phyloP scores from a whole-genome alignment of 2,113 vertebrate species.

The Ginglymostoma cirratum region DNA sequence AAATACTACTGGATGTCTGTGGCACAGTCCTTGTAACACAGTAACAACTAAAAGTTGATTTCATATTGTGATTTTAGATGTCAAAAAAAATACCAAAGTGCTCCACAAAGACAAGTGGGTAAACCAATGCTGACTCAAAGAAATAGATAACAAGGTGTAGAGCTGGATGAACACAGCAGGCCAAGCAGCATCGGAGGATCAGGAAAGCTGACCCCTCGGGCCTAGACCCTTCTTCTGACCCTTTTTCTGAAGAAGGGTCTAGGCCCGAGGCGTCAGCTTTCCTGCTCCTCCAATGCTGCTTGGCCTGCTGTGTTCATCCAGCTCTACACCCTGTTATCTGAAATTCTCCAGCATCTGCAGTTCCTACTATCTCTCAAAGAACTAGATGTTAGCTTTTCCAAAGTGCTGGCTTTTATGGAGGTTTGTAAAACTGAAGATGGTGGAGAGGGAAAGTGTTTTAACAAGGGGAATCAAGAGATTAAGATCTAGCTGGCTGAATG shows the following conservation, averaged over 20 bases:
- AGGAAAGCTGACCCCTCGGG: no score
- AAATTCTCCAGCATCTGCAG: no score
- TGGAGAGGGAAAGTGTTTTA: background rate
- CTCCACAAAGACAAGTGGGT: background rate
- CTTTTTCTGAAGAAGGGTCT: no score
- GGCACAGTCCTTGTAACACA: background rate
- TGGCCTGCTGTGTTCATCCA: no score
- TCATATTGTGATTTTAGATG: background rate
- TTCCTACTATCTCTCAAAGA: no score
- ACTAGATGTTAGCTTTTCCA: background rate
- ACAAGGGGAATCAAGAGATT: background rate
- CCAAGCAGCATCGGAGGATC: no score
- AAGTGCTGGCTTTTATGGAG: background rate
- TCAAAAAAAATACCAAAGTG: background rate
- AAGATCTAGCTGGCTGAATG: background rate
- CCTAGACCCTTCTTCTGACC: no score
- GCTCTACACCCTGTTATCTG: no score
- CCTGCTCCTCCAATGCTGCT: no score
- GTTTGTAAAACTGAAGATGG: background rate
- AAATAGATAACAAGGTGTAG: background rate
- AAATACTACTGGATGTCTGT: background rate
- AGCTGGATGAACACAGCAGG: no score
- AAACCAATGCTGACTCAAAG: background rate
- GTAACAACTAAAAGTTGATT: background rate
- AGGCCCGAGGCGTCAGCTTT: no score